phyloP scores from a whole-genome alignment of 2,797 vertebrate species.

The Pangasius djambal region DNA sequence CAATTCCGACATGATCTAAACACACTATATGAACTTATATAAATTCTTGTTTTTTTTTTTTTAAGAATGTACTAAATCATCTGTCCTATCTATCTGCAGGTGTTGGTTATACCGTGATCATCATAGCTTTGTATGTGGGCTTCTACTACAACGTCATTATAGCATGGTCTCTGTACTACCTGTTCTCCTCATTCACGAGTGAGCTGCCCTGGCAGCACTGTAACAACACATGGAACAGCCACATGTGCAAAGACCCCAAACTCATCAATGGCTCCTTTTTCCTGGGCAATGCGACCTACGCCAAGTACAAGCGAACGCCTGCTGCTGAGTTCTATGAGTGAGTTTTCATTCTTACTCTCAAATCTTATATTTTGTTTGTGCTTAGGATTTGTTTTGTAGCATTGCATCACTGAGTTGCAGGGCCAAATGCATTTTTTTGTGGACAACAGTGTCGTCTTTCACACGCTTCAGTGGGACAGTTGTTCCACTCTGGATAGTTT shows the following conservation, averaged over 20 bases:
- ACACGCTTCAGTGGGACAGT: background rate
- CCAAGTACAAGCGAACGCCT: constrained; percentile 93
- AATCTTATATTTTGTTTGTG: background rate
- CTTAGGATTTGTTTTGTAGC: background rate
- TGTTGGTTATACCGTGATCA: constrained; percentile 96
- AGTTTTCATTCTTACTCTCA: constrained; percentile 70
- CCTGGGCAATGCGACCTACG: constrained; percentile 85
- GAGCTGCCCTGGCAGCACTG: constrained; percentile 92
- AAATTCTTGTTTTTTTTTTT: background rate
- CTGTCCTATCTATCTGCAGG: constrained; percentile 70
- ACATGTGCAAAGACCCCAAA: constrained; percentile 86
- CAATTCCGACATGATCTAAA: background rate
- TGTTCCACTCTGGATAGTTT: background rate
- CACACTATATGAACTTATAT: too few relatives aligned
- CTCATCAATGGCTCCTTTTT: constrained; percentile 80
- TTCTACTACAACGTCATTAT: constrained; percentile 99
- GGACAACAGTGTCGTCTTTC: background rate
- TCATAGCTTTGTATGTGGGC: constrained; percentile 98
- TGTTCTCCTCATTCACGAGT: constrained; percentile 90
- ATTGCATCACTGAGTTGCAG: background rate
- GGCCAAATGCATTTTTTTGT: background rate
- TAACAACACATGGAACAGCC: constrained; percentile 89
- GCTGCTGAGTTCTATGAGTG: constrained; percentile 97
- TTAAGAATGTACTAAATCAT: background rate
- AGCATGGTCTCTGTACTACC: constrained; percentile 98